Conservation (phyloP, 2,113 vertebrate species). For the Eulacestoma nigropectus region DNA sequence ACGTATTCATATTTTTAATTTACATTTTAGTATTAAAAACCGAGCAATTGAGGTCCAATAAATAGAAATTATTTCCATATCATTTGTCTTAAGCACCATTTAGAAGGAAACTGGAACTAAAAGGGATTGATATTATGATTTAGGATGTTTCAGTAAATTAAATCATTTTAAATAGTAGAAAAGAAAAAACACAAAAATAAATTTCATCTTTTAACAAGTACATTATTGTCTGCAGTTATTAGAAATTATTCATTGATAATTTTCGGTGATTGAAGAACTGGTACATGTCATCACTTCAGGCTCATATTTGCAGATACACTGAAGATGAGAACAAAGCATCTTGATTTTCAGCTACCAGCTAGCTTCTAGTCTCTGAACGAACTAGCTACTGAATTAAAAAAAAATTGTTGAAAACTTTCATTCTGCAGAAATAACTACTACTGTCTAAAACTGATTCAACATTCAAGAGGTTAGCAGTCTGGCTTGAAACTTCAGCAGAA, state of each 20-base stretch:
- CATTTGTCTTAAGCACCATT: not conserved
- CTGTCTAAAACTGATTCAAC: not conserved
- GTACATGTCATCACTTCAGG: rapidly evolving
- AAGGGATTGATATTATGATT: not conserved
- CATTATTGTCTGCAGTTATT: not conserved
- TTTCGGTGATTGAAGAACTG: not conserved
- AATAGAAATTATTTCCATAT: not conserved
- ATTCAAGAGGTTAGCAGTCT: not conserved
- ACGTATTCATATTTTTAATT: not conserved
- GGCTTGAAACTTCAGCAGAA: not conserved
- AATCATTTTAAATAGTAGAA: not conserved
- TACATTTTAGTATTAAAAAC: not conserved
- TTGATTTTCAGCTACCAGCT: not conserved
- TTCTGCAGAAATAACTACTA: not conserved
- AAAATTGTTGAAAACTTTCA: not conserved
- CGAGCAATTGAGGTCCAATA: not conserved
- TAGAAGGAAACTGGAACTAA: not conserved
- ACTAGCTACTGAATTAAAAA: not conserved
- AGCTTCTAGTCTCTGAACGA: not conserved
- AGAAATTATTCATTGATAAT: not conserved
- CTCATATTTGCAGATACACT: not conserved
- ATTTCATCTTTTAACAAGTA: not conserved
- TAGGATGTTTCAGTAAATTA: not conserved
- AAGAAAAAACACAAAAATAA: not conserved
- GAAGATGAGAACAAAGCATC: not conserved